A percentile compares a stretch with the other conserved stretches of the same genome.
Evolutionary conservation across 92 coral and sea anemone species (phyloP).

Genomic region (Diadumene lineata): DNA sequence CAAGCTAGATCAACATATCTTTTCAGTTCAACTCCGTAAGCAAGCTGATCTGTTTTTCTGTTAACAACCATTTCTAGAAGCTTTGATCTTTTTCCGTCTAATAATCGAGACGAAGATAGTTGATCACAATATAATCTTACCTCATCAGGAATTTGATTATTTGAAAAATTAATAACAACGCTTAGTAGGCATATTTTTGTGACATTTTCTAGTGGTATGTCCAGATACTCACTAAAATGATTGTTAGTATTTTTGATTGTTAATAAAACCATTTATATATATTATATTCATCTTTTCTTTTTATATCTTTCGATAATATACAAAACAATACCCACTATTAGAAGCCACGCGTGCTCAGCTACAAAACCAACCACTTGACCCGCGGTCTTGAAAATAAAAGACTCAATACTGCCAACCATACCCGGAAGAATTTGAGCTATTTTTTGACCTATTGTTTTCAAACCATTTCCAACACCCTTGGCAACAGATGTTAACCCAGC

Average conservation of each 20-base stretch:
- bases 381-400: conserved; percentile 43
- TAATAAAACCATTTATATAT: conserved; percentile 19
- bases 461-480: conserved; percentile 51
- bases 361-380: conserved; percentile 44
- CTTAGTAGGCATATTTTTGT: too few species aligned
- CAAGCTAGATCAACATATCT: too few species aligned
- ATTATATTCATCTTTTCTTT: conserved; percentile 23
- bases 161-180: too few species aligned
- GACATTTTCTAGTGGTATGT: too few species aligned
- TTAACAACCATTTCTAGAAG: too few species aligned
- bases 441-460: conserved; percentile 39
- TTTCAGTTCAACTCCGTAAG: too few species aligned
- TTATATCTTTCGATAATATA: conserved; percentile 47
- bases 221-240: too few species aligned
- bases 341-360: conserved; percentile 48
- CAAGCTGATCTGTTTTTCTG: too few species aligned
- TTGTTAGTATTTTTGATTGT: conserved; percentile 4
- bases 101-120: too few species aligned
- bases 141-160: too few species aligned
- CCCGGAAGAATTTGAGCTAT: conserved; percentile 42
- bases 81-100: too few species aligned
- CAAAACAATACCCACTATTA: conserved; percentile 36
- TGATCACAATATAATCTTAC: too few species aligned
- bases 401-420: conserved; percentile 46
- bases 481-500: conserved; percentile 23